Base-by-base conservation (phyloP, 2,113 vertebrate genomes). In the Coregonus clupeaformis region DNA sequence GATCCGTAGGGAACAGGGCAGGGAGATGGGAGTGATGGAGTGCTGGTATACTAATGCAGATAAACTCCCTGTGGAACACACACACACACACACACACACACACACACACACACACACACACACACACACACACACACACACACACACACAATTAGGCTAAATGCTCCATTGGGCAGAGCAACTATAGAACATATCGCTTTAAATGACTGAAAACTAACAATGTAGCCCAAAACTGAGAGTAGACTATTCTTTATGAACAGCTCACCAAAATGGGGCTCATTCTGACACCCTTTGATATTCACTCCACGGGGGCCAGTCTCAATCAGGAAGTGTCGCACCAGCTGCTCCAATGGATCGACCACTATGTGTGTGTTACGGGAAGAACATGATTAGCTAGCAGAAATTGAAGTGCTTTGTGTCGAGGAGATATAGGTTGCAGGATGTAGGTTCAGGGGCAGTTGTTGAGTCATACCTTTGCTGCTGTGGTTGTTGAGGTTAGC, bases 251-350 rank as follows among this genome's bases (percentile, higher is more conserved):
- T 45, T 36, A 45, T 20, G 29, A 67, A 16, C 32, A 18, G 14
- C 92, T 87, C 77, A 97, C 96, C 96, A 73, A 97, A 97, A 87
- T 95, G 91, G 29, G 95, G 96, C 75, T 97, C 96, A 4, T 93
- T 96, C 86, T 95, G 94, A 76, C 95, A 97, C 11, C 96, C 96
- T 90, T 96, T 97, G 79, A 97, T 96, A 90, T 96, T 97, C 74
- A 97, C 96, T 36, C 96, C 96, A 76, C 95, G 94, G 22, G 95
- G 93, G 5, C 95, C 95, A 1, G 95, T 97, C 86, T 97, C 96
- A 62, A 97, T 95, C 29, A 97, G 94, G 86, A 97, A 97, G 81
- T 97, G 96, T 67, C 96, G 93, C 45, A 97, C 96, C 82, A 97
- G 92, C 88, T 96, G 95, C 45, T 96, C 96, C 74, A 90, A 81